Base-by-base conservation (phyloP, 2,797 vertebrate species). In the Masticophis lateralis region DNA sequence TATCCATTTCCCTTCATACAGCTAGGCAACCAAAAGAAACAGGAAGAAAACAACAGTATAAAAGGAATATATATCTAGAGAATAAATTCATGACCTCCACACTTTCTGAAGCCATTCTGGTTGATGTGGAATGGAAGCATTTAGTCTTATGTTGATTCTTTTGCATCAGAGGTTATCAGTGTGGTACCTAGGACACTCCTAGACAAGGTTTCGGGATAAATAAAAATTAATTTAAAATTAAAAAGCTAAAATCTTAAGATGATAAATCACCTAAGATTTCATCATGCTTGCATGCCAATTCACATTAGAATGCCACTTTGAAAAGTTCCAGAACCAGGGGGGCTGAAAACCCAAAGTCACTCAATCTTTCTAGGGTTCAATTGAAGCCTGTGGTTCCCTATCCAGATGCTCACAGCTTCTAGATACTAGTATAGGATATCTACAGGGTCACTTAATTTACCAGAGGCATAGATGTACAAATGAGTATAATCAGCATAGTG, bases 1-100 rank as follows among this genome's bases (percentile, higher is more conserved):
- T 86, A 94, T 0, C 0, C 7, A 43, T 1, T 91, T 93, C 91
- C 63, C 51, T 43, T 88, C 83, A 0, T 0, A 0, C 13, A 87
- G 92, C 66, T 37, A 20, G 87, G 95, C 95, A 94, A 92, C 0
- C 3, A 83, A 83, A 83, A 14, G 56, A 86, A 91, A 59, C 25
- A 28, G 89, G 18, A 86, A 57, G 32, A 88, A 91, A 89, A 91
- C 69, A 93, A 91, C 9, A 9, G 11, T 28, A 87, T 37, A 37
- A 91, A 28, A 59, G 20, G 27, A 14, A 25, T 43, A 47, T 10
- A 47, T 79, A 28, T 83, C 69, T 57, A 37, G 2, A 12, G 32
- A 10, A 83, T 7, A 57, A 13, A 83, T 43, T 56, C 14, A 10
- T 43, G 13, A 91, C 18, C 12, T 83, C 32, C 47, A 32, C 32